Percentiles rank a stretch among this genome's conserved stretches.
Evolutionary conservation across 2,113 vertebrate species (phyloP).

Genomic region (Conger conger): DNA sequence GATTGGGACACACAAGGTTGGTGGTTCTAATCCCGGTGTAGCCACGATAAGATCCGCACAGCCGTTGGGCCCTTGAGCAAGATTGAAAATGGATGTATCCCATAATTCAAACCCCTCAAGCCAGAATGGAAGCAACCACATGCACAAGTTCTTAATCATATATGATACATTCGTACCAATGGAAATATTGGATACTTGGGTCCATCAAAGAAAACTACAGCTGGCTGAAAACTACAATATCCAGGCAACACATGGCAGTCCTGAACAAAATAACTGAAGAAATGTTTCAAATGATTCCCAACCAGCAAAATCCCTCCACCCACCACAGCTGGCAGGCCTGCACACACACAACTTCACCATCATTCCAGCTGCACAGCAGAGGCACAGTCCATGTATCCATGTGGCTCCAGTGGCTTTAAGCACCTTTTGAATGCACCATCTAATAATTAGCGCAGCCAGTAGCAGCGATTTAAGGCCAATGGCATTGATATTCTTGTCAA

Average conservation of each 20-base stretch:
- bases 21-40: too few species aligned
- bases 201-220: neutral
- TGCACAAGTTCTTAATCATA: neutral
- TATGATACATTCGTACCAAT: neutral
- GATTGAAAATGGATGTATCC: neutral
- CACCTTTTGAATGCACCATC: neutral
- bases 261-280: too few species aligned
- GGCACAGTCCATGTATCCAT: too few species aligned
- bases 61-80: neutral
- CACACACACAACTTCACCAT: neutral
- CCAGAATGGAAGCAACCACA: neutral
- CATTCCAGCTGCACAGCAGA: too few species aligned
- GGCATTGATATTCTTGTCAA: too few species aligned
- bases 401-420: too few species aligned
- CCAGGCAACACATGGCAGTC: neutral
- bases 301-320: too few species aligned
- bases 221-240: neutral
- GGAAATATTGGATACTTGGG: neutral
- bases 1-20: too few species aligned
- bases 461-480: neutral
- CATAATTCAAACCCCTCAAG: neutral
- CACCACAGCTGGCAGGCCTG: neutral
- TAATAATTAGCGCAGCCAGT: neutral
- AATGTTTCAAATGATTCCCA: too few species aligned
- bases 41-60: too few species aligned